Conservation (phyloP, 2,888 invertebrate species). For the Halictus ligatus region DNA sequence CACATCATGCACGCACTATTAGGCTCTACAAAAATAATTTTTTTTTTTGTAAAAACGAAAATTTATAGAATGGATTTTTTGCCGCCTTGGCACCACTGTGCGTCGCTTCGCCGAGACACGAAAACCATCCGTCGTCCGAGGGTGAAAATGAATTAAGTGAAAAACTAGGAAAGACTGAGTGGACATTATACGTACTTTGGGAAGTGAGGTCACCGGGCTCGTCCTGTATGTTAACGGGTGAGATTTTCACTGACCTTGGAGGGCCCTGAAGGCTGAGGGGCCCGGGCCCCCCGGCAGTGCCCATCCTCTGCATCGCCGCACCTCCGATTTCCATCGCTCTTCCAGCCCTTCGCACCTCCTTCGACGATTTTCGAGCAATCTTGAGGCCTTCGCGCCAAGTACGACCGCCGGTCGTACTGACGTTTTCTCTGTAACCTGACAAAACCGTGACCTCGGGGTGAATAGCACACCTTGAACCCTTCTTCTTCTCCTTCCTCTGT, state of each 20-base stretch:
- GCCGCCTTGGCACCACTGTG: too few species aligned
- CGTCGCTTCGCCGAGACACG: neutral
- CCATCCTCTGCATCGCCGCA: conserved; percentile 79
- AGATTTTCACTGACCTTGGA: conserved; percentile 82
- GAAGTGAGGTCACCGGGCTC: conserved; percentile 80
- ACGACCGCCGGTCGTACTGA: conserved; percentile 65
- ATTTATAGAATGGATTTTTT: too few species aligned
- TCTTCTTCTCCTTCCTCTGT: neutral
- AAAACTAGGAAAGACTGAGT: neutral
- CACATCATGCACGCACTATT: too few species aligned
- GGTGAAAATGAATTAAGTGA: neutral
- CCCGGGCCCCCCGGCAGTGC: conserved; percentile 80
- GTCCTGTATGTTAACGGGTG: conserved; percentile 82
- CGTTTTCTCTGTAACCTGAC: conserved; percentile 43
- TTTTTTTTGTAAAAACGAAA: too few species aligned
- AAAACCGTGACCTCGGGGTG: conserved; percentile 24
- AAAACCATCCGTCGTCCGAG: conserved; percentile 8
- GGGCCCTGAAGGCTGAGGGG: conserved; percentile 82
- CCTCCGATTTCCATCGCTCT: conserved; percentile 79
- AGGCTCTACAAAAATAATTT: too few species aligned
- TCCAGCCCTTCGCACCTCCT: conserved; percentile 77
- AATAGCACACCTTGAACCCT: neutral
- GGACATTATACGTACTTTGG: conserved; percentile 77
- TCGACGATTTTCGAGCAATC: conserved; percentile 80
- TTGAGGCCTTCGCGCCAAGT: conserved; percentile 72